These are phyloP conservation scores for Ictalurus furcatus DNA, from an alignment of 2,113 vertebrate species.

Conservation along the genomic window DNA sequence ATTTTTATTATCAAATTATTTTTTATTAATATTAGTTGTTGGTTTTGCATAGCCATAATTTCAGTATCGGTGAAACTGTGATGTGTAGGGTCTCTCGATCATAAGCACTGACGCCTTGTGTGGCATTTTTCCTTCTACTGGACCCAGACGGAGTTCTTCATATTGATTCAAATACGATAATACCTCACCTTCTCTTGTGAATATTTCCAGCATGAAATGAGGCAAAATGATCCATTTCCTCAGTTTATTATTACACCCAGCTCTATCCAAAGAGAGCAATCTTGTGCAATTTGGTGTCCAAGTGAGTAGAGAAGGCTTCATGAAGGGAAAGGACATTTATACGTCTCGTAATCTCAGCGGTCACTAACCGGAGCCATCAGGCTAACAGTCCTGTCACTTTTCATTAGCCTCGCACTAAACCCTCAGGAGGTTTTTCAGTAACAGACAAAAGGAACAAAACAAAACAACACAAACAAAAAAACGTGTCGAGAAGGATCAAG, in stretches of 20 bases:
- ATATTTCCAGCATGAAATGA: conserved; percentile 64
- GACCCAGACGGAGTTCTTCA: conserved; percentile 34
- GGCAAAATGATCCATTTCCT: conserved; percentile 66
- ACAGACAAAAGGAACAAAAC: background rate
- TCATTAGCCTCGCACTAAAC: conserved; percentile 33
- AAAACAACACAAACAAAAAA: background rate
- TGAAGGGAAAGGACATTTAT: conserved; percentile 61
- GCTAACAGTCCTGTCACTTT: conserved; percentile 33
- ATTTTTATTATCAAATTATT: background rate
- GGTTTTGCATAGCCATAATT: background rate
- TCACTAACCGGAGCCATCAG: conserved; percentile 43
- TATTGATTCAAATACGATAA: conserved; percentile 57
- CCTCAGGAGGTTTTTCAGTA: background rate
- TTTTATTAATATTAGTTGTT: background rate
- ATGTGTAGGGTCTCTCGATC: background rate
- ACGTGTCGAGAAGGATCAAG: background rate
- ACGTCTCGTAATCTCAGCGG: conserved; percentile 34
- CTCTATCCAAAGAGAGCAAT: conserved; percentile 66
- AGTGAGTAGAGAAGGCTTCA: conserved; percentile 54
- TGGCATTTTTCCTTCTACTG: background rate
- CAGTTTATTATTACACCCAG: conserved; percentile 68
- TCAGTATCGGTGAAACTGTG: background rate
- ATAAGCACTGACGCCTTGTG: background rate
- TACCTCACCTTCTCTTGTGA: conserved; percentile 60
- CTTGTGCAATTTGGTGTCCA: conserved; percentile 65